Base-by-base conservation (phyloP, 2,113 vertebrate genomes). In the Poecilia latipinna region DNA sequence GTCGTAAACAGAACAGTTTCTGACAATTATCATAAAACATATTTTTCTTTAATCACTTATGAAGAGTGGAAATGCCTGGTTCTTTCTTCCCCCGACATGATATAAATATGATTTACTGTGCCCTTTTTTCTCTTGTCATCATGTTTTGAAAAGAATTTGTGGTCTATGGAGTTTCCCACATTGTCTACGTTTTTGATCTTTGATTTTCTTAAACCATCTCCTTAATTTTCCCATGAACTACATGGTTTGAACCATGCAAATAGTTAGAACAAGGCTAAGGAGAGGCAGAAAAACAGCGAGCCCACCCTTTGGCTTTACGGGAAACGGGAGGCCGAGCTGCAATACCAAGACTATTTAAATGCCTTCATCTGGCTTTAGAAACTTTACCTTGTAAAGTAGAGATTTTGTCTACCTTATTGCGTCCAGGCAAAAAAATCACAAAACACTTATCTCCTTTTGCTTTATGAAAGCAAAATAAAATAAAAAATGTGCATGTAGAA, bases 121-220 rank as follows among this genome's bases (percentile, higher is more conserved):
- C 68, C 70, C 70, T 65, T 66, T 77, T 57, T 69, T 35, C 72
- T 65, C 73, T 74, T 78, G 57, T 79, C 61, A 61, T 78, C 89
- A 87, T 93, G 91, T 90, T 94, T 82, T 68, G 74, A 83, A 92
- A 92, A 86, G 93, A 91, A 88, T 24, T 82, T 92, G 91, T 35
- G 90, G 92, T 91, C 79, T 65, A 67, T 85, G 78, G 62, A 70
- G 85, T 90, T 88, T 88, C 93, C 82, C 84, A 87, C 75, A 88
- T 87, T 86, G 90, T 92, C 91, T 91, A 64, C 75, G 83, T 91
- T 90, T 93, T 91, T 93, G 82, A 91, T 92, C 88, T 85, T 79
- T 75, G 72, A 86, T 91, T 89, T 87, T 87, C 89, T 91, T 93
- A 92, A 93, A 93, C 92, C 83, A 92, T 87, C 81, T 86, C 78